These are phyloP conservation scores for Microctenopoma stevenorrisi DNA, from an alignment of 2,797 vertebrate genomes.

Conservation along the genomic window DNA sequence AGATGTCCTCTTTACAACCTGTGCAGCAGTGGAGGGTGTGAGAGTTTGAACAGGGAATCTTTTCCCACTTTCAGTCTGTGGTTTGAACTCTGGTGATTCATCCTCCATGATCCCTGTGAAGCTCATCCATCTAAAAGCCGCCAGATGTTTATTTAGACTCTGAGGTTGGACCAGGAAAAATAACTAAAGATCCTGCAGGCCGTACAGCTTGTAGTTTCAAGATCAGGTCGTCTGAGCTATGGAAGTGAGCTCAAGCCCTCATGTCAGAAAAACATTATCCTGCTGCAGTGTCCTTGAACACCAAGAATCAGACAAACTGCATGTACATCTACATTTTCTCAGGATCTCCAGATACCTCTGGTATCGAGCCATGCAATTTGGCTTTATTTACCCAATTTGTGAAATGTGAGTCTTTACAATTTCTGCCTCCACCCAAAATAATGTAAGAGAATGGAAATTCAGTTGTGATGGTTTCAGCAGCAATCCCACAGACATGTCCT, in stretches of 20 bases:
- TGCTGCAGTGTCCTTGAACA: slow-evolving; percentile 19
- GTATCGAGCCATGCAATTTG: slow-evolving; percentile 1
- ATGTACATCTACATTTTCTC: not conserved
- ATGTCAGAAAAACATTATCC: slow-evolving; percentile 6
- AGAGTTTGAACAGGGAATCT: slow-evolving; percentile 36
- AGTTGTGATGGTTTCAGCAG: slow-evolving; percentile 23
- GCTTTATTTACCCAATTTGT: slow-evolving; percentile 18
- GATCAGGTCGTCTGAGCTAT: slow-evolving; percentile 49
- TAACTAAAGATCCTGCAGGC: slow-evolving; percentile 32
- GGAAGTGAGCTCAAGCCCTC: slow-evolving; percentile 25
- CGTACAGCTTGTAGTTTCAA: slow-evolving; percentile 47
- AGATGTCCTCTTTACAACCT: slow-evolving; percentile 66
- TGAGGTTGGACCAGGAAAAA: slow-evolving; percentile 52
- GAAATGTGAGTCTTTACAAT: slow-evolving; percentile 13
- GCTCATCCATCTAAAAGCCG: slow-evolving; percentile 48
- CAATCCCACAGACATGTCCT: not conserved
- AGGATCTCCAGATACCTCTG: not conserved
- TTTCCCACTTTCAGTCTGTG: slow-evolving; percentile 57
- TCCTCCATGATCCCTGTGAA: slow-evolving; percentile 45
- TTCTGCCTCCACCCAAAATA: slow-evolving; percentile 17
- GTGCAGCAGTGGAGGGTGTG: slow-evolving; percentile 56
- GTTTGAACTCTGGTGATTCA: slow-evolving; percentile 68
- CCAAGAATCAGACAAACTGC: slow-evolving; percentile 9
- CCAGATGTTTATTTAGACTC: slow-evolving; percentile 63
- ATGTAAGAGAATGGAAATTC: slow-evolving; percentile 15